Evolutionary conservation across 2,113 vertebrate genomes (phyloP), one percentile per base, ranked within the genome.

Genomic region (Nerophis ophidion): DNA sequence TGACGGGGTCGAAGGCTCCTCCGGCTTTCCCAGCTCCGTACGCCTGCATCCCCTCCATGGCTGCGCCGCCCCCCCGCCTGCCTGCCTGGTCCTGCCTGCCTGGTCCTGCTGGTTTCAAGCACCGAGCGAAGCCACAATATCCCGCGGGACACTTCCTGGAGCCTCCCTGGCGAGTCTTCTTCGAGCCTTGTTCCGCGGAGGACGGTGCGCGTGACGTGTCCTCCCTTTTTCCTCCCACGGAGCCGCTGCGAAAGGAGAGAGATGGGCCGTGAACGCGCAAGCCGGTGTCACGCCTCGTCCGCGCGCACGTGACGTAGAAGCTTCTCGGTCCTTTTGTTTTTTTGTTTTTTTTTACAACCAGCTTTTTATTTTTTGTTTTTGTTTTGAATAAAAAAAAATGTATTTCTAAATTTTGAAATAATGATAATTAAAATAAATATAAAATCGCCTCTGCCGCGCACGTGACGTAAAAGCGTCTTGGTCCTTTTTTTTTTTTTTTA

Each of bases 11-110:
- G 88, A 97, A 95, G 81, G 95, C 92, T 85, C 95, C 95, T 49
- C 95, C 95, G 68, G 95, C 93, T 87, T 93, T 95, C 70, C 92
- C 93, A 4, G 95, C 94, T 88, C 95, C 95, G 68, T 93, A 97
- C 63, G 94, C 95, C 82, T 88, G 86, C 81, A 90, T 91, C 75
- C 92, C 91, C 84, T 95, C 94, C 93, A 96, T 96, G 85, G 86
- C 77, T 67, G 70, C 78, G 70, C 78, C 71, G 80, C 70, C 71
- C 71, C 68, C 26, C 69, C 65, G 65, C 68, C 68, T 65, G 64
- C 66, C 48, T 65, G 44, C 36, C 64, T 49, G 65, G 34, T 72
- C 63, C 71, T 58, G 52, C 54, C 38, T 65, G 60, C 60, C 56
- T 68, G 63, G 36, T 60, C 38, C 65, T 60, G 69, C 68, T 72